Base-by-base conservation (phyloP, 1,140 invertebrate genomes). In the Pantala flavescens region DNA sequence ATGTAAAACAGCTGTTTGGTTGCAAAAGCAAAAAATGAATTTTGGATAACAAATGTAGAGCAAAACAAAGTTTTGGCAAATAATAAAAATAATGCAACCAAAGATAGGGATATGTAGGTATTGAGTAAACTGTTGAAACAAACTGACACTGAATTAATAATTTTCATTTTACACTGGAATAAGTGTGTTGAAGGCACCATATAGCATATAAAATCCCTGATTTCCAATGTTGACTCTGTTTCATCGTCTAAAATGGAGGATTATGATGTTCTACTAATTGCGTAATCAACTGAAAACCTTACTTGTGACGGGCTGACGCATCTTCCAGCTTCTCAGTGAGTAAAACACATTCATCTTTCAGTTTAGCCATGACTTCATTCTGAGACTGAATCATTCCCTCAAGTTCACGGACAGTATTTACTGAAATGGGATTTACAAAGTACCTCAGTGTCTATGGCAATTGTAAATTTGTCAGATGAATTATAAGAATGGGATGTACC, bases 341-440 rank as follows among this genome's bases (percentile, higher is more conserved):
- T 83, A 87, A 88, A 86, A 91, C 91, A 87, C 92, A 93, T 87
- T 94, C 91, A 80, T 85, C 86, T 80, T 91, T 91, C 81, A 94
- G 88, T 88, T 91, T 92, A 86, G 92, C 91, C 89, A 93, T 90
- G 87, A 93, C 88, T 87, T 88, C 88, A 86, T 91, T 92, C 88
- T 94, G 92, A 84, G 90, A 91, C 84, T 89, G 89, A 85, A 94
- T 89, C 87, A 92, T 90, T 82, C 88, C 87, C 87, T 93, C 91
- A 84, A 94, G 88, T 85, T 91, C 91, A 86, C 88, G 87, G 82
- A 93, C 90, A 80, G 90, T 93, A 81, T 81, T 77, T 75, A 81
- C 84, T 82, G 81, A 79, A 80, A 82, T 81, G 78, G 79, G 78
- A 79, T 78, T 78, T 55, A 76, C 72, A 76, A 76, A 80, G 79